Base-by-base conservation (phyloP, 2,888 invertebrate species). In the Lathronympha strigana region DNA sequence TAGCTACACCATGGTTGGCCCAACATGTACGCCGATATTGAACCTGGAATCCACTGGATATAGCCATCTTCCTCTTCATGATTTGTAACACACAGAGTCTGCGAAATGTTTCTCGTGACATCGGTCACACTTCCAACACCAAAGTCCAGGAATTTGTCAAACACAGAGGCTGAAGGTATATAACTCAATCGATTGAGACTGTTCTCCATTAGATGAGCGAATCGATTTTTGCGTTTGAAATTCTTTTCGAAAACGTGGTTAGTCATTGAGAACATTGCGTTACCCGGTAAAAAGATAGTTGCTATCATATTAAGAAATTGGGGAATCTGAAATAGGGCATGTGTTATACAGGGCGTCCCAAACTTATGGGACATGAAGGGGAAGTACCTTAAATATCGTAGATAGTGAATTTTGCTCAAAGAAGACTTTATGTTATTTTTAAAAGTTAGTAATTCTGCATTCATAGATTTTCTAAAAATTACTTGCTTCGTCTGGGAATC, bases 51-150 rank as follows among this genome's bases (percentile, higher is more conserved):
- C 92, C 92, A 92, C 60, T 87, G 86, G 54, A 92, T 84, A 62
- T 80, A 86, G 0, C 88, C 90, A 17, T 90, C 90, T 23, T 81
- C 79, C n/a, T 76, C 75, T 51, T 83, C 82, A 70, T 92, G 92
- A 73, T 92, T 92, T 1, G 90, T 91, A 0, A 92, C 86, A 63
- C 88, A 87, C 50, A 92, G 69, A 11, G 87, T 89, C 70, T 92
- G 89, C 1, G 92, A 89, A 73, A 91, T 88, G 70, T 92, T 92
- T 67, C 78, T 75, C 0, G 88, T 88, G 0, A 86, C 68, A 66
- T 92, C 85, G 0, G 55, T 67, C 9, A 83, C 78, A 71, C 86
- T 87, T 40, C 92, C 92, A 23, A 76, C 83, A 1, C 87, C 88
- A 68, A 92, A 92, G 69, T 92, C 90, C 43, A 92, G 74, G 66